Conservation (phyloP, 1,140 invertebrate genomes). For the Drosophila melanica region DNA sequence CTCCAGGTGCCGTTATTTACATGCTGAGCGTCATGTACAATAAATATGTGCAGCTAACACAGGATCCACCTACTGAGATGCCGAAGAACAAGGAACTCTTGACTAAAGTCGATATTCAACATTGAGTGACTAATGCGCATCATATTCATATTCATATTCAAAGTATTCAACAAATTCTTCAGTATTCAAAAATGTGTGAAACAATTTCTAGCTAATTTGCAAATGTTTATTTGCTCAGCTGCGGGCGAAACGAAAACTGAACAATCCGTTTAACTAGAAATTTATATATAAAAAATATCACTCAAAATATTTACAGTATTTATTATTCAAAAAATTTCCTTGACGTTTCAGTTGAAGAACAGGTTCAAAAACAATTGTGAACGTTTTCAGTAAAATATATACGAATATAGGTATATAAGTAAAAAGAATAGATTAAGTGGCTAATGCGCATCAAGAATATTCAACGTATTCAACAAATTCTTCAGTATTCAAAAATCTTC, state of each 20-base stretch:
- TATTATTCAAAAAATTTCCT: no score
- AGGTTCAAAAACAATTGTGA: no score
- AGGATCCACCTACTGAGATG: neutral
- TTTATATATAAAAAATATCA: no score
- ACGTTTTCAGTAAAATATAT: no score
- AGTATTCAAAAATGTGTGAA: neutral
- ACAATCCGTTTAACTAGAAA: no score
- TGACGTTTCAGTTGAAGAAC: no score
- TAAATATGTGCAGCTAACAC: neutral
- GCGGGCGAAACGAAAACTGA: no score
- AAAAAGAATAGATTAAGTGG: no score
- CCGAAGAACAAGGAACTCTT: neutral
- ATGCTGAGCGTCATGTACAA: slow-evolving; percentile 1
- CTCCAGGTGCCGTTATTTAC: neutral
- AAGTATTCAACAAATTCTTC: neutral
- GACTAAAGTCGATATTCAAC: neutral
- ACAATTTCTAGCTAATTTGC: no score
- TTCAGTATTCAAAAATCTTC: neutral
- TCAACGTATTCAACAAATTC: neutral
- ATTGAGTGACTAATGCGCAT: neutral
- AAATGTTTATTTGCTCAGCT: no score
- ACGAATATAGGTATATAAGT: no score
- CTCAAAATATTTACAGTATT: no score
- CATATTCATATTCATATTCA: neutral
- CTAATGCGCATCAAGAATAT: neutral